Percentiles rank a stretch among this genome's conserved stretches.
phyloP scores from a whole-genome alignment of 2,113 vertebrate genomes.

The Orthonyx spaldingii region DNA sequence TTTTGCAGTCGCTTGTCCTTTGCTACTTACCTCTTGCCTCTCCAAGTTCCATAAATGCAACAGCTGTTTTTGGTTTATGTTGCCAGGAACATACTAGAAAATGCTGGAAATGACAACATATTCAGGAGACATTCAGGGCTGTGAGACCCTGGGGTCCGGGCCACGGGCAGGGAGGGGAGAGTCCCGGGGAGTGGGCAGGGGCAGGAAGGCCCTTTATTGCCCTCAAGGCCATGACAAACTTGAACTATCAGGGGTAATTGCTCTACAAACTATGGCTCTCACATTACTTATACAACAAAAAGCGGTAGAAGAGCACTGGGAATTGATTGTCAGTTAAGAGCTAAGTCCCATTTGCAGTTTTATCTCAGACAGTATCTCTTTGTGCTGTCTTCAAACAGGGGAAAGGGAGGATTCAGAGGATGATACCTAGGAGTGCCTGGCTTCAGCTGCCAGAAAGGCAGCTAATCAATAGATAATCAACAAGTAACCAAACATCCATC shows the following conservation, averaged over 20 bases:
- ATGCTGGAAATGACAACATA: not conserved
- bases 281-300: not conserved
- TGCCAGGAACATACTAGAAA: not conserved
- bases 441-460: not conserved
- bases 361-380: not conserved
- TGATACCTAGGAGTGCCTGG: not conserved
- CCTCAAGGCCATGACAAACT: not conserved
- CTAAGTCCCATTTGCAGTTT: not conserved
- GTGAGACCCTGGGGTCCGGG: not conserved
- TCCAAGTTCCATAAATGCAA: not conserved
- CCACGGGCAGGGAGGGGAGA: accelerated
- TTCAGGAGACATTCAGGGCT: not conserved
- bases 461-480: not conserved
- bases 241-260: not conserved
- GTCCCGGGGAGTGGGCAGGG: not conserved
- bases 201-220: not conserved
- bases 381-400: not conserved
- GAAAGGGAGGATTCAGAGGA: not conserved
- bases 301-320: not conserved
- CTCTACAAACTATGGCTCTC: not conserved
- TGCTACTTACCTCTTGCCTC: not conserved
- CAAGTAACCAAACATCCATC: not conserved
- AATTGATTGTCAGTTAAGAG: not conserved
- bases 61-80: not conserved
- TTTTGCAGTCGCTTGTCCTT: not conserved